Evolutionary conservation across 2,113 vertebrate genomes (phyloP), one percentile per base, ranked within the genome.

Genomic region (Pseudois nayaur): DNA sequence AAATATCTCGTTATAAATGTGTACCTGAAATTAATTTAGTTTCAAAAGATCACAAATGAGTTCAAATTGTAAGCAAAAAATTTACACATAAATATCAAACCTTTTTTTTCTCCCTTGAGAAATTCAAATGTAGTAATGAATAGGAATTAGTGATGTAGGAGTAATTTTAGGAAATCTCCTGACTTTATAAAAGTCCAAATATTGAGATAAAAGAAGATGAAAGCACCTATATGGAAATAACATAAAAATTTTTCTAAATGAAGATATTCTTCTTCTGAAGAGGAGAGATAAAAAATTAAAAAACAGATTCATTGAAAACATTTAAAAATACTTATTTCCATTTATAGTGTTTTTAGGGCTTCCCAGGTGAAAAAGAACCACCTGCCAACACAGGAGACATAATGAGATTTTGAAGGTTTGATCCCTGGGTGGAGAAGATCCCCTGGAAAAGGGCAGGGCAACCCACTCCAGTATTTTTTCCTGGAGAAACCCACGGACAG

Each of bases 1-100:
- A 93, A 71, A 4, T 17, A 86, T 92, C 89, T 89, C 19, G 83
- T 95, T 87, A 96, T 96, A 97, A 92, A 87, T 86, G 92, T 95
- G 27, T n/a, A 76, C 45, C 23, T 55, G 43, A 52, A 62, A 29
- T 50, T 71, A 78, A 64, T 95, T 64, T 85, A 48, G 23, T 86
- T 95, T 94, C 79, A 93, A 55, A 98, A 92, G 43, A 85, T 94
- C 74, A 85, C 17, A 94, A 88, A 45, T 33, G 8, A 89, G 16
- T 76, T 87, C 60, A 91, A 96, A 52, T 78, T 74, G 33, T 76
- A 78, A 64, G 91, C 74, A 71, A 33, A 17, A 91, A 82, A 55
- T 40, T 76, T 82, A 36, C 14, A 36, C 4, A 91, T 36, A 91
- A 89, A 40, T 81, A 90, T 52, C 45, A 95, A 97, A 62, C 5